Conservation (phyloP, 2,113 vertebrate genomes). For the Brevimyrus niger region DNA sequence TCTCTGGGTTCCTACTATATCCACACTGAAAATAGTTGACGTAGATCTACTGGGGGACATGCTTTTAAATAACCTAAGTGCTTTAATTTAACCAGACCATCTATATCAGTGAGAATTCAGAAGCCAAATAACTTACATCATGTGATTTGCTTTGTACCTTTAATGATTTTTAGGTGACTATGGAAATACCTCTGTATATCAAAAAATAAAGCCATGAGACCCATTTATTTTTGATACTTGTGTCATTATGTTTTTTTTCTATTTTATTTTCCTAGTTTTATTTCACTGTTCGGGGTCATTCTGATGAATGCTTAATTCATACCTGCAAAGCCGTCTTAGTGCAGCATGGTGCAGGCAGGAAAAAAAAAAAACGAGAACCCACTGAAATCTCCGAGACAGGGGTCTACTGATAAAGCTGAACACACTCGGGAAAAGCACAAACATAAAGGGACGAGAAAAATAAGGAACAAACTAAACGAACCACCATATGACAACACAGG, state of each 20-base stretch:
- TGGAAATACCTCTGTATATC: not conserved
- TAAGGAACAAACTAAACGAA: no score
- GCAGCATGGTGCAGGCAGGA: no score
- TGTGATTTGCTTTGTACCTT: not conserved
- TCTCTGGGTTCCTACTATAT: slow-evolving; percentile 75
- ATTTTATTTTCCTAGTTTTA: not conserved
- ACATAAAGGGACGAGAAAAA: no score
- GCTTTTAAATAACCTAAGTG: not conserved
- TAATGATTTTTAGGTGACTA: not conserved
- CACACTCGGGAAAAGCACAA: no score
- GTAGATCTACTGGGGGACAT: not conserved
- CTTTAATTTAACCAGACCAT: not conserved
- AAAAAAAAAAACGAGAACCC: no score
- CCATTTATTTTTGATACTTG: not conserved
- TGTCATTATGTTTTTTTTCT: not conserved
- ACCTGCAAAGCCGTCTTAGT: not conserved
- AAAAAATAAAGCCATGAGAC: not conserved
- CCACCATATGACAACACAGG: no score
- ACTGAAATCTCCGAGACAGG: no score
- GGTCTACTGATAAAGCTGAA: no score
- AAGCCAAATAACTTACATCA: not conserved
- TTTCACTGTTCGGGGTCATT: not conserved
- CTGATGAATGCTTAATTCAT: not conserved
- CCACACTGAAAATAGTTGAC: slow-evolving; percentile 44
- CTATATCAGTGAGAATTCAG: not conserved